phyloP scores from a whole-genome alignment of 2,888 invertebrate species.

The Pasiphila rectangulata region DNA sequence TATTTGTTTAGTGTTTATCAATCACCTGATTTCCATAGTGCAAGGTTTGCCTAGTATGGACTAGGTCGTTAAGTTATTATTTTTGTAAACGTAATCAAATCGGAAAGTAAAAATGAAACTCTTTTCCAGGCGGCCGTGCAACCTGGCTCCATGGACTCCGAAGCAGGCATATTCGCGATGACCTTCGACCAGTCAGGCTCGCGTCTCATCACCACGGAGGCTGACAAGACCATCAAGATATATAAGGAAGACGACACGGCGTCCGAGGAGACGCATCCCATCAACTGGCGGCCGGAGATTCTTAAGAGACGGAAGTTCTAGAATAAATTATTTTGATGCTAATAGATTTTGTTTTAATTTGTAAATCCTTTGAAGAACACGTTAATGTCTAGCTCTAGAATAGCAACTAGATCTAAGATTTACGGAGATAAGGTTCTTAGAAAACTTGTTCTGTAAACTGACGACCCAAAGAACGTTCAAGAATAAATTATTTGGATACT shows the following conservation, averaged over 20 bases:
- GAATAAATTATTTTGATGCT: slow-evolving; percentile 13
- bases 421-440: no score
- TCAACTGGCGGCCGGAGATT: slow-evolving; percentile 99
- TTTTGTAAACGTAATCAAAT: no score
- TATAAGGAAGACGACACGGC: slow-evolving; percentile 98
- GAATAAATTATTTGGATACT: no score
- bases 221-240: slow-evolving; percentile 99
- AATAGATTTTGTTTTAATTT: background rate
- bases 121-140: slow-evolving; percentile 91
- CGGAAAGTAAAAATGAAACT: no score
- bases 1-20: no score
- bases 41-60: no score
- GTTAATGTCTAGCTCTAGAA: no score
- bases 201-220: slow-evolving; percentile 96
- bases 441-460: no score
- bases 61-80: no score
- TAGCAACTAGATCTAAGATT: no score
- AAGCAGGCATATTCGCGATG: slow-evolving; percentile 98
- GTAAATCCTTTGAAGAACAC: background rate
- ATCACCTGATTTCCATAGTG: no score
- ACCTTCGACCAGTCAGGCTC: slow-evolving; percentile 97
- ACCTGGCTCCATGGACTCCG: slow-evolving; percentile 99
- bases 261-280: slow-evolving; percentile 96
- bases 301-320: slow-evolving; percentile 94
- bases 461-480: no score